Evolutionary conservation across 2,113 vertebrate species (phyloP), one percentile per base, ranked within the genome.

Genomic region (Ptilorrhoa leucosticta): DNA sequence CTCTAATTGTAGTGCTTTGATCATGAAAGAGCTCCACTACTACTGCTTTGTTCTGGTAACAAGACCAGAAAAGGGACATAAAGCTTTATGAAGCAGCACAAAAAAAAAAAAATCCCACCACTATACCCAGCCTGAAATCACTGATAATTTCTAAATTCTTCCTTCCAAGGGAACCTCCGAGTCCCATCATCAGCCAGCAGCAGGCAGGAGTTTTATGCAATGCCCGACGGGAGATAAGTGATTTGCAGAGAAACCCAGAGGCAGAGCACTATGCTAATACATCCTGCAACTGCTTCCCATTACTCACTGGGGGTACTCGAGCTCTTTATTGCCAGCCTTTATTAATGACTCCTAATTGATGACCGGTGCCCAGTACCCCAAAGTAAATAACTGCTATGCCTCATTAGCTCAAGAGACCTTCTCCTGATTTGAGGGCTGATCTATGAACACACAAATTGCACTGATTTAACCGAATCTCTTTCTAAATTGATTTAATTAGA

Each of bases 271-370:
- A 48, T 22, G 85, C 83, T 96, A 95, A 94, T 86, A 71, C 73
- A 86, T 92, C 84, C 91, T 87, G 86, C 90, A 90, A 96, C 92
- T 93, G 93, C 81, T 96, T 86, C 96, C 86, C 95, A 92, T 96
- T 94, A 95, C 92, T 95, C 93, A 92, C 76, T 56, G 80, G 90
- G 90, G 94, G 76, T 86, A 84, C 65, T 93, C 8, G 8, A 92
- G 93, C 88, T 96, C 93, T 94, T 93, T 96, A 96, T 89, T 95
- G 93, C 85, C 80, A 94, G 72, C 51, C 40, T 92, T 96, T 97
- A 96, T 96, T 96, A 97, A 97, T 90, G 92, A 90, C 88, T 90
- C 90, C 57, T 96, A 95, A 94, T 94, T 96, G 93, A 97, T 86
- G 94, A 89, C 86, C 48, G 13, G 89, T 71, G 93, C 93, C 95